A percentile compares a stretch with the other conserved stretches of the same genome.
Conservation (phyloP, 2,113 vertebrate species). For the Oncorhynchus gorbuscha region DNA sequence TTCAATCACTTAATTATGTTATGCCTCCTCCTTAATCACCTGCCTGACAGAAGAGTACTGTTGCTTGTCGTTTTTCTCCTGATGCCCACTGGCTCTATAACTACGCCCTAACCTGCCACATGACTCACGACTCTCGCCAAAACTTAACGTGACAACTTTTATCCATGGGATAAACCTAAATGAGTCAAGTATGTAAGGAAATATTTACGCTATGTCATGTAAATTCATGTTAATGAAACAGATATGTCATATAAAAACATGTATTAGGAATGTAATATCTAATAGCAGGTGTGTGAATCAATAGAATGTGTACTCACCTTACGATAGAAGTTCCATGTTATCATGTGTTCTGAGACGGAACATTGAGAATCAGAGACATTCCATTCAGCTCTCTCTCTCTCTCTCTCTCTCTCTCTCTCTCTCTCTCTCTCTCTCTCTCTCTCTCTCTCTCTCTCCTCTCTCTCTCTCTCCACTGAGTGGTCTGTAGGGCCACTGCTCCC, state of each 20-base stretch:
- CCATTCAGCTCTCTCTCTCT: neutral
- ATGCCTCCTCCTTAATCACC: slow-evolving; percentile 53
- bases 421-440: too few species aligned
- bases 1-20: slow-evolving; percentile 44
- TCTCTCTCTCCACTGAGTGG: too few species aligned
- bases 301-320: slow-evolving; percentile 19
- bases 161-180: too few species aligned
- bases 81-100: slow-evolving; percentile 32
- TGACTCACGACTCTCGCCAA: slow-evolving; percentile 24
- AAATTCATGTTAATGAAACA: too few species aligned
- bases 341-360: neutral
- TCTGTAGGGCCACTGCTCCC: too few species aligned
- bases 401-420: too few species aligned
- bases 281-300: neutral
- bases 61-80: slow-evolving; percentile 48
- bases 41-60: slow-evolving; percentile 63
- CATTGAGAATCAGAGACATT: neutral
- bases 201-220: slow-evolving; percentile 27
- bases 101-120: slow-evolving; percentile 7
- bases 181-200: too few species aligned
- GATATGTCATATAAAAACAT: neutral
- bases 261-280: neutral
- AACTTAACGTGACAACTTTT: slow-evolving; percentile 27
- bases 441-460: too few species aligned
- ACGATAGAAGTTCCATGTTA: slow-evolving; percentile 12